Base-by-base conservation (phyloP, 1,140 invertebrate genomes). In the Agraylea sexmaculata region DNA sequence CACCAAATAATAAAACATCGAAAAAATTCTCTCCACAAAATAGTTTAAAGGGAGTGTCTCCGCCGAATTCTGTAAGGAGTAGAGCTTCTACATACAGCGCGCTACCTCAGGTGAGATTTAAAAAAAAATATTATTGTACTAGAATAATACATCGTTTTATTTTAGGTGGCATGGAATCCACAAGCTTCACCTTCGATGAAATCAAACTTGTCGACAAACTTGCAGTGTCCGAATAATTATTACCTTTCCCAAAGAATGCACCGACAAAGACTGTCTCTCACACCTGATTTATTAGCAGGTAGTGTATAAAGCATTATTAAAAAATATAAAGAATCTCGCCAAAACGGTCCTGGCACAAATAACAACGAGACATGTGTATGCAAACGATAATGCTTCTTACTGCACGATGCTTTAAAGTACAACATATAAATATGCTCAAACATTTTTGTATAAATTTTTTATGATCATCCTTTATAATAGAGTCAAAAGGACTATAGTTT, bases 231-330 rank as follows among this genome's bases (percentile, higher is more conserved):
- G 19, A 46, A 49, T 35, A 43, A 46, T 13, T 33, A 40, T 4
- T 45, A 46, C 18, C 33, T 44, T 31, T 36, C 52, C 10, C 57
- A 55, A 2, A 64, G 60, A 52, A 25, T 58, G 15, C 54, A 59
- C 11, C 57, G 60, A n/a, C 63, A 67, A 29, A 55, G 63, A 37
- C 55, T 67, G 17, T 66, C 64, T 0, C 54, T 66, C 17, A 66
- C 64, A 17, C 64, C 64, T 40, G 64, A 67, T 42, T 62, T 63
- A 43, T 52, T 67, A 42, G 63, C 64, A 54, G 60, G 63, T 65
- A 55, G 42, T 32, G 15, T 25, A 42, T 32, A 15, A 7, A 15
- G 19, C n/a, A 25, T 37, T 4, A 15, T 37, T 5, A 37, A 42
- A 28, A 29, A 33, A 10, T 43, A 21, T 21, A 34, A 34, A n/a